These are phyloP conservation scores for Sarcophaga bullata DNA, from an alignment of 1,140 invertebrate genomes.

Conservation along the genomic window DNA sequence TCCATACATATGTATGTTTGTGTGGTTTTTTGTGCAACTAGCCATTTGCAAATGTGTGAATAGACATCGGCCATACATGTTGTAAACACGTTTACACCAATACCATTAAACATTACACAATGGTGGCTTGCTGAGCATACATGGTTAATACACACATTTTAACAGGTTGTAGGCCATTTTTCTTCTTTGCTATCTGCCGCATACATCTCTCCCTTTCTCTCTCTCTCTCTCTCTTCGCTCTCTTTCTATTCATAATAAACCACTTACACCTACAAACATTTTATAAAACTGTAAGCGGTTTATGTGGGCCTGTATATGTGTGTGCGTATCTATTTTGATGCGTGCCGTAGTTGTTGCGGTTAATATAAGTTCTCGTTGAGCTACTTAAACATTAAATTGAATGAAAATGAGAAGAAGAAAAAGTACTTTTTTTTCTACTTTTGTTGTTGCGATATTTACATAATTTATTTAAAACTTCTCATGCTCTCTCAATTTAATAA, in stretches of 20 bases:
- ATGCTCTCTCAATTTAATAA: too few species aligned
- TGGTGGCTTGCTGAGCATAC: neutral
- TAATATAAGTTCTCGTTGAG: neutral
- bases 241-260: too few species aligned
- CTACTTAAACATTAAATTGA: constrained; percentile 29
- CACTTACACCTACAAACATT: too few species aligned
- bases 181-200: neutral
- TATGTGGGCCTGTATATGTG: neutral
- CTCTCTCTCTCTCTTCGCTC: too few species aligned
- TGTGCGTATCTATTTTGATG: neutral
- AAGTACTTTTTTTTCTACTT: too few species aligned
- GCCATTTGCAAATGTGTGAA: constrained; percentile 14
- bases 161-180: neutral
- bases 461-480: too few species aligned
- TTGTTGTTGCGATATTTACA: too few species aligned
- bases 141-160: constrained; percentile 3
- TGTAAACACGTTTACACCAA: constrained; percentile 12
- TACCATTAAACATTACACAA: too few species aligned
- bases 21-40: neutral
- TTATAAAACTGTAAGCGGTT: too few species aligned
- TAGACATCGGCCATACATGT: neutral
- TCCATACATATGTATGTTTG: neutral
- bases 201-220: too few species aligned
- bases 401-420: too few species aligned
- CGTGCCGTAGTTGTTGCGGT: too few species aligned